A percentile compares a stretch with the other conserved stretches of the same genome.
phyloP scores from a whole-genome alignment of 2,888 invertebrate species.

The Muschampia plurimacula region DNA sequence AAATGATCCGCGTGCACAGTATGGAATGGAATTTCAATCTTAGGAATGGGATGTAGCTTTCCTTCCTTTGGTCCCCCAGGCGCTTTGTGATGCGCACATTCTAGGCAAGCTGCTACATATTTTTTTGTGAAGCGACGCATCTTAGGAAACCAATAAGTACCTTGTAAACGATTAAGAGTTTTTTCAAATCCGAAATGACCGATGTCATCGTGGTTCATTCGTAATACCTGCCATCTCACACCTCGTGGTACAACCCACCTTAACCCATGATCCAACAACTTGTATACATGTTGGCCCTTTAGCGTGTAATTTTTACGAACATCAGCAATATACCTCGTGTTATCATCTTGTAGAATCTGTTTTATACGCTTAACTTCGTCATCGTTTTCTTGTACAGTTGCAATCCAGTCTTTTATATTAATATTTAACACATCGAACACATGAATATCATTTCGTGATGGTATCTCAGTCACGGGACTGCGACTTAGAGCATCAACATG shows the following conservation, averaged over 20 bases:
- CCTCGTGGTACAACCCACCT: constrained; percentile 46
- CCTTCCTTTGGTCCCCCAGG: neutral
- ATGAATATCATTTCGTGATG: neutral
- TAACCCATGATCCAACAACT: constrained; percentile 30
- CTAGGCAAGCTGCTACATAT: neutral
- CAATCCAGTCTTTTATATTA: constrained; percentile 4
- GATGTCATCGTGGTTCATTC: constrained; percentile 47
- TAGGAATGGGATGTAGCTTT: neutral
- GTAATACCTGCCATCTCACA: constrained; percentile 45
- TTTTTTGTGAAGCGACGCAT: neutral
- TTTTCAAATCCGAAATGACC: constrained; percentile 1
- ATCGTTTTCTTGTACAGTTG: neutral
- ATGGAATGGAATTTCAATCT: neutral
- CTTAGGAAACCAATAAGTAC: neutral
- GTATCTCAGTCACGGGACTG: neutral
- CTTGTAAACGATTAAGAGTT: neutral
- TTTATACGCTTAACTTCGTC: neutral
- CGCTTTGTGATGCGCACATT: neutral
- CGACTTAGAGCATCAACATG: constrained; percentile 43
- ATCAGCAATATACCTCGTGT: constrained; percentile 20
- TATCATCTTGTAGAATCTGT: too few relatives aligned
- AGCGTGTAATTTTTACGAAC: constrained; percentile 44
- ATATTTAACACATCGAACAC: neutral
- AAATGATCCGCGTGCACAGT: neutral
- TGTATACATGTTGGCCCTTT: constrained; percentile 41